A percentile compares a stretch with the other conserved stretches of the same genome.
Conservation (phyloP, 2,113 vertebrate species). For the Gasterosteus nipponicus region DNA sequence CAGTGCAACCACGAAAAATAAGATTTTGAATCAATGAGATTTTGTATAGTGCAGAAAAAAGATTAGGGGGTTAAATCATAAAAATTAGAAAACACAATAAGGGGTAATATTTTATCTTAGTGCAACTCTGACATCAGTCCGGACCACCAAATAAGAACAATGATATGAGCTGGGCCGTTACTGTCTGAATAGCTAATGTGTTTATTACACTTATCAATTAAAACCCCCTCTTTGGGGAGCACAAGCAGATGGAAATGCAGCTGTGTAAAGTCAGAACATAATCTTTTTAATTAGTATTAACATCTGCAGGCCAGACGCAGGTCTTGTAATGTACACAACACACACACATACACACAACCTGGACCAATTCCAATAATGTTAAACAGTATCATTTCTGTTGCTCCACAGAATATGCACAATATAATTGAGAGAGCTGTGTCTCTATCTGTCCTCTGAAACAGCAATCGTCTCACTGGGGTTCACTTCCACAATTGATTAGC, state of each 20-base stretch:
- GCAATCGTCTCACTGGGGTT: neutral
- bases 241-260: constrained; percentile 73
- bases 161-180: constrained; percentile 44
- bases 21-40: neutral
- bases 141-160: neutral
- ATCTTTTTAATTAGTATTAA: constrained; percentile 64
- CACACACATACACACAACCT: constrained; percentile 7
- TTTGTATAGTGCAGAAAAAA: neutral
- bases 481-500: neutral
- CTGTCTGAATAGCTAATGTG: constrained; percentile 61
- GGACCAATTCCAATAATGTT: neutral
- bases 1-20: neutral
- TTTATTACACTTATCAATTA: constrained; percentile 74
- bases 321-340: constrained; percentile 7
- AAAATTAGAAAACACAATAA: neutral
- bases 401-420: neutral
- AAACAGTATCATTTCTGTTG: neutral
- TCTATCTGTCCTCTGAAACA: constrained; percentile 7
- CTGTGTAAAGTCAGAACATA: constrained; percentile 65
- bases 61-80: neutral
- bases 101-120: neutral
- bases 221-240: constrained; percentile 44
- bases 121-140: neutral
- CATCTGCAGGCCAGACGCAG: constrained; percentile 49
- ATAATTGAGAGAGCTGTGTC: neutral